Evolutionary conservation across 2,797 vertebrate species (phyloP), one percentile per base, ranked within the genome.

Genomic region (Hippopotamyrus pictus): DNA sequence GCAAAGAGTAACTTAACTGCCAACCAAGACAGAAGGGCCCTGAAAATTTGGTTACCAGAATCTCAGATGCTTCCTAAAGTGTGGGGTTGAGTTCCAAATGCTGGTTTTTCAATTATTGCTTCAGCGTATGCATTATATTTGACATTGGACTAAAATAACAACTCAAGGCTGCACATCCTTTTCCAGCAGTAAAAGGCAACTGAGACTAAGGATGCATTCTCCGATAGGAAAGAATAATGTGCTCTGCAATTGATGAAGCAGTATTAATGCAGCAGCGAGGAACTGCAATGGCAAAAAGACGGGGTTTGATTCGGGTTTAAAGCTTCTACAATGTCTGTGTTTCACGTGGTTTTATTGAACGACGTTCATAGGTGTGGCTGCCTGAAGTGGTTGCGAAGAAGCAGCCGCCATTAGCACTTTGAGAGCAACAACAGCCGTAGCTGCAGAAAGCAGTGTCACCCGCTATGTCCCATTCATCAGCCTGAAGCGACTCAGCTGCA

Each of bases 1-100:
- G 46, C 22, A 53, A 25, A 59, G 85, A 69, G 12, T 53, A 11
- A n/a, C 54, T 90, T 12, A 86, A 89, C 88, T 62, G 14, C 87
- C 4, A 29, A 3, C 62, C 48, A 85, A 90, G 91, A 62, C 51
- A 82, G n/a, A 69, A 44, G 19, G 41, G 2, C 37, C 76, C 41
- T 79, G 37, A 19, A n/a, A 79, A 79, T n/a, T 1, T 19, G 73
- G 73, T 19, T n/a, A 44, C 73, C 6, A 44, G 73, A 44, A 79
- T 41, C 37, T 44, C 73, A 41, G 37, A 79, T 50, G 73, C 73
- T 79, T 79, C 73, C 73, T 82, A 46, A 82, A 82, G 37, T 82
- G 76, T 82, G 19, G 25, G 19, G 41, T n/a, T 82, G 41, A 44
- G 76, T n/a, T 82, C 19, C 76, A 82, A n/a, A 82, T 46, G 17